Conservation (phyloP, 2,113 vertebrate genomes). For the Octodon degus region DNA sequence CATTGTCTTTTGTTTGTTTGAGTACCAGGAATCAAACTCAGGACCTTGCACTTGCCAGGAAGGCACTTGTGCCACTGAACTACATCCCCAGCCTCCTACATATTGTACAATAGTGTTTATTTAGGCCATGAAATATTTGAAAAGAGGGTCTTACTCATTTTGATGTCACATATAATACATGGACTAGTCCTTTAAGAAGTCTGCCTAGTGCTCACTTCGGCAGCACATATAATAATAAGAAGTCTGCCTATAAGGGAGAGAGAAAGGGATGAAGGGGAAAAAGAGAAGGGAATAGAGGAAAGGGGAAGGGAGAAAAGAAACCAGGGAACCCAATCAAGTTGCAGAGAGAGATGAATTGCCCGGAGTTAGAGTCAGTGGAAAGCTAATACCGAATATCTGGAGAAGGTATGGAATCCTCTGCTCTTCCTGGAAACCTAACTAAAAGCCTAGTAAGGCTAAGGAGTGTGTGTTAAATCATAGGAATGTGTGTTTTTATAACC, state of each 20-base stretch:
- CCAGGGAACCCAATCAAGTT: background rate
- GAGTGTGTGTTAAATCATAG: conserved; percentile 59
- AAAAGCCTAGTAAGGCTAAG: conserved; percentile 53
- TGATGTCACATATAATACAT: background rate
- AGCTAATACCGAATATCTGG: conserved; percentile 29
- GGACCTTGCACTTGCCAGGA: too few species aligned
- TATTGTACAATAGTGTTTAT: background rate
- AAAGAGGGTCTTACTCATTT: background rate
- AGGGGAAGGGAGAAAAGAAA: background rate
- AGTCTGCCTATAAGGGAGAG: background rate
- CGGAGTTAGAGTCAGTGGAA: background rate
- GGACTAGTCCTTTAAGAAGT: conserved; percentile 9
- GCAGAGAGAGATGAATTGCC: conserved; percentile 6
- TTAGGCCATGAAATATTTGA: background rate
- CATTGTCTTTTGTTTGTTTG: too few species aligned
- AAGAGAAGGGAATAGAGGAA: too few species aligned
- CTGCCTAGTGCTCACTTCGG: too few species aligned
- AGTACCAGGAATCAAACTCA: too few species aligned
- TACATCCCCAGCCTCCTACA: background rate
- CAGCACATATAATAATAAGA: too few species aligned
- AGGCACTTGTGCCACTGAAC: background rate
- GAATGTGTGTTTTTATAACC: conserved; percentile 56
- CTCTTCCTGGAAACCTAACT: conserved; percentile 53
- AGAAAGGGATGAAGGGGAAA: background rate
- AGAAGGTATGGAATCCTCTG: conserved; percentile 31